A percentile compares a stretch with the other conserved stretches of the same genome.
These are phyloP conservation scores for Anneissia japonica DNA, from an alignment of 35 echinoderm and acorn worm species.

Conservation along the genomic window DNA sequence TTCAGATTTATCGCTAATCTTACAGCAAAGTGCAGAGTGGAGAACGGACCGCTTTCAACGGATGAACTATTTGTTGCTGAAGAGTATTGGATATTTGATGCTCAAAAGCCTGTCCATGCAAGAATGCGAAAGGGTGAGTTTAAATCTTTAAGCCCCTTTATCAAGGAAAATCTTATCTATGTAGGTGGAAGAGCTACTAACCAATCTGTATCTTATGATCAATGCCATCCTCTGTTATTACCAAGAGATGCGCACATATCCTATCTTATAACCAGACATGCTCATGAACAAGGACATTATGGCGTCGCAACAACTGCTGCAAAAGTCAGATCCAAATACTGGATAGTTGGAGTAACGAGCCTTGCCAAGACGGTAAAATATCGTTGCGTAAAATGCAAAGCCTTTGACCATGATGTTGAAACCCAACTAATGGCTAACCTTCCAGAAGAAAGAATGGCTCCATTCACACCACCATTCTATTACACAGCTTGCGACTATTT, in stretches of 20 bases:
- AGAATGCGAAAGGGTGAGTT: slow-evolving; percentile 1
- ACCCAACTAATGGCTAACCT: not conserved
- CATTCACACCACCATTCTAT: not conserved
- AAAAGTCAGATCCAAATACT: not conserved
- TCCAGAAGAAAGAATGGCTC: not conserved
- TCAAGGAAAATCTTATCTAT: not conserved
- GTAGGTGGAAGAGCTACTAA: slow-evolving; percentile 26
- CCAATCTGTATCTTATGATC: slow-evolving; percentile 18
- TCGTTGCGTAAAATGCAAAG: not conserved
- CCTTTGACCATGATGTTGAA: not conserved
- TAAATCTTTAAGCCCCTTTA: slow-evolving; percentile 33
- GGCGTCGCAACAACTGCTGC: not conserved
- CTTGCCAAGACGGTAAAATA: not conserved
- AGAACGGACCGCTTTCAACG: slow-evolving; percentile 19
- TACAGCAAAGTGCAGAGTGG: not conserved
- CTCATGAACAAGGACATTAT: slow-evolving; percentile 36
- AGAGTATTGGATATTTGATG: slow-evolving; percentile 24
- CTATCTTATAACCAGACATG: slow-evolving; percentile 20
- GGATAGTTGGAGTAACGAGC: not conserved
- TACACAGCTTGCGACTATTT: not conserved
- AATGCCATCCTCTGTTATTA: slow-evolving; percentile 19
- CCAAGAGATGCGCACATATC: slow-evolving; percentile 44
- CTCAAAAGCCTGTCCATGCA: slow-evolving; percentile 35
- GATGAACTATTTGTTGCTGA: slow-evolving; percentile 26
- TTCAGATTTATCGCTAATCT: slow-evolving; percentile 31